Evolutionary conservation across 2,797 vertebrate genomes (phyloP).

Genomic region (Molossus molossus): DNA sequence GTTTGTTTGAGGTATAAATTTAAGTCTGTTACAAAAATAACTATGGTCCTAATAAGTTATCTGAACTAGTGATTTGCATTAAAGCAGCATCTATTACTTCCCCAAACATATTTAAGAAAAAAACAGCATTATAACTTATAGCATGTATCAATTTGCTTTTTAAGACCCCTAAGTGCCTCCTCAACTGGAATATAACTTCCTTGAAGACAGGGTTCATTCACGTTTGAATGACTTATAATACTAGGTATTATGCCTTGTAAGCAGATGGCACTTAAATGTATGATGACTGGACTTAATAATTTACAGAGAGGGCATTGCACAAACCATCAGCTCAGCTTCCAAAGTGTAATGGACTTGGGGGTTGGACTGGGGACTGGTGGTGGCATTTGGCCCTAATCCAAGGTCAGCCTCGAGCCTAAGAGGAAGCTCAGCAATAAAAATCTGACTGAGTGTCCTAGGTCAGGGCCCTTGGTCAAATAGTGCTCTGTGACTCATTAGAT

Average conservation of each 20-base stretch:
- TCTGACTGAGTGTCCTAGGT: background rate
- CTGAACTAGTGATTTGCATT: background rate
- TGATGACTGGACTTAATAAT: background rate
- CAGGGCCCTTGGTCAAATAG: background rate
- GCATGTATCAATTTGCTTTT: background rate
- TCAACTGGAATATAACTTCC: background rate
- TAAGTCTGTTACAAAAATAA: conserved; percentile 43
- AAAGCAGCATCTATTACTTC: background rate
- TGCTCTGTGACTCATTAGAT: background rate
- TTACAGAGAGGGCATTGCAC: background rate
- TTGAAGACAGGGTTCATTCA: background rate
- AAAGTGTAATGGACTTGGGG: background rate
- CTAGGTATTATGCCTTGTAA: background rate
- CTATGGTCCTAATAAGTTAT: background rate
- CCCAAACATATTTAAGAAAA: conserved; percentile 1
- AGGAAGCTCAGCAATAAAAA: background rate
- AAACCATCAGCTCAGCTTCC: background rate
- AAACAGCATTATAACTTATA: background rate
- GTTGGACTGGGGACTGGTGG: background rate
- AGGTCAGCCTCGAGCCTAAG: background rate
- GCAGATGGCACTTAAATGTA: background rate
- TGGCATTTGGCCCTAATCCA: background rate
- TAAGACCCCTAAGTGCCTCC: background rate
- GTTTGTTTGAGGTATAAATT: background rate
- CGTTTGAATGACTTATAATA: background rate